These are phyloP conservation scores for Exocentrus adspersus DNA, from an alignment of 2,888 invertebrate genomes.

Conservation along the genomic window DNA sequence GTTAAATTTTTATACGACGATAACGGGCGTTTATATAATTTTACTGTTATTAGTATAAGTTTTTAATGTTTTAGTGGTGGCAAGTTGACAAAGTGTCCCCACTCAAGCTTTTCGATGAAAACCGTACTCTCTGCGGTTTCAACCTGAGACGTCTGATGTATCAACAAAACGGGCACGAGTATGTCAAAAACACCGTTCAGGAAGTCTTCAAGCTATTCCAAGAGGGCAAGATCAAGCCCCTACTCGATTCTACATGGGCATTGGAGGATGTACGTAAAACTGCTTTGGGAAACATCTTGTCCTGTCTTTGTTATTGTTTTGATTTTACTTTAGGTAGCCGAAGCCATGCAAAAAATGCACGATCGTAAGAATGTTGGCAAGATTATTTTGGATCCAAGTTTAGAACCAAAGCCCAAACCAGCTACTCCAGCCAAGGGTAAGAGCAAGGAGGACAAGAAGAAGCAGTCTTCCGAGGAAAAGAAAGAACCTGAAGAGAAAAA, in stretches of 20 bases:
- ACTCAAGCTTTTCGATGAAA: conserved; percentile 88
- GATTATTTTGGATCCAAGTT: conserved; percentile 81
- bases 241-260: conserved; percentile 87
- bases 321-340: conserved; percentile 71
- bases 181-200: conserved; percentile 76
- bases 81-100: conserved; percentile 92
- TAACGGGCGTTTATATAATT: no score
- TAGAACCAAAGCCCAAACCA: conserved; percentile 83
- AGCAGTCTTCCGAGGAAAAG: conserved; percentile 71
- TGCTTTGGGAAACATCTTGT: no score
- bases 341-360: conserved; percentile 94
- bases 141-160: conserved; percentile 86
- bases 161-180: conserved; percentile 77
- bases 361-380: conserved; percentile 92
- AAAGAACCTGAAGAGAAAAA: conserved; percentile 68
- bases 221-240: conserved; percentile 82
- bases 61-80: conserved; percentile 77
- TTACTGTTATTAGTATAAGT: neutral
- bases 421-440: conserved; percentile 82
- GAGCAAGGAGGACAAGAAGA: conserved; percentile 77
- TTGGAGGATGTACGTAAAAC: conserved; percentile 79
- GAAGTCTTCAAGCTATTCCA: conserved; percentile 80
- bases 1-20: no score
- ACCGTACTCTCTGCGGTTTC: conserved; percentile 84
- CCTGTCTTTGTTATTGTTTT: neutral